Evolutionary conservation across 1,140 invertebrate genomes (phyloP), one percentile per base, ranked within the genome.

Genomic region (Pseudoatta argentina): DNA sequence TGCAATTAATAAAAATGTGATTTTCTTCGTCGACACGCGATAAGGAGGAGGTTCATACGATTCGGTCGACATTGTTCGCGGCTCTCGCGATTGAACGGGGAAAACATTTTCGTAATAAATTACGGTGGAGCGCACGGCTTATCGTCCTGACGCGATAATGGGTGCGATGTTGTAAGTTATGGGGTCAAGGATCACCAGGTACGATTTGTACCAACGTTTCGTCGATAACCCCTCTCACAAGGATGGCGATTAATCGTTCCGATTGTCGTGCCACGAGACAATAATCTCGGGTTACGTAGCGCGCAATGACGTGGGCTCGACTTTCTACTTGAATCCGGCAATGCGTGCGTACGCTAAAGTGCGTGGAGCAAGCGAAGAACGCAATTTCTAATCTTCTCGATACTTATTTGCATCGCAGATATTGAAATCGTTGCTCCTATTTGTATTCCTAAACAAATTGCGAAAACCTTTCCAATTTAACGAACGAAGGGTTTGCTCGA

Each of bases 161-260:
- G 88, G 39, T 57, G 34, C 83, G 59, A 63, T 30, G 75, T 64
- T 57, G 67, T 88, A 88, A 88, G 75, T 88, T 89, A 89, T 78
- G 55, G 24, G 57, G 75, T 64, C 34, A 73, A 82, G 57, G 75
- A 69, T 82, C 75, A 2, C 21, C 51, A 66, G 30, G 48, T 59
- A 86, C 91, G 88, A 91, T 92, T 92, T 89, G 86, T 88, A 87
- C 48, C 63, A 39, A 69, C 87, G 87, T 86, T 61, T 91, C 83
- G 76, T 86, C 87, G 88, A 89, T 88, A 88, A 86, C 78, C 87
- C 24, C 63, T 14, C 59, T 75, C 53, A 67, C 53, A 73, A 18
- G 72, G 81, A 85, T 55, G 87, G 34, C 88, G 88, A 72, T 88
- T 59, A 88, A 89, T 88, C 69, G 87, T 72, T 16, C 34, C 66